Base-by-base conservation (phyloP, 2,797 vertebrate genomes). In the Aselliscus stoliczkanus region DNA sequence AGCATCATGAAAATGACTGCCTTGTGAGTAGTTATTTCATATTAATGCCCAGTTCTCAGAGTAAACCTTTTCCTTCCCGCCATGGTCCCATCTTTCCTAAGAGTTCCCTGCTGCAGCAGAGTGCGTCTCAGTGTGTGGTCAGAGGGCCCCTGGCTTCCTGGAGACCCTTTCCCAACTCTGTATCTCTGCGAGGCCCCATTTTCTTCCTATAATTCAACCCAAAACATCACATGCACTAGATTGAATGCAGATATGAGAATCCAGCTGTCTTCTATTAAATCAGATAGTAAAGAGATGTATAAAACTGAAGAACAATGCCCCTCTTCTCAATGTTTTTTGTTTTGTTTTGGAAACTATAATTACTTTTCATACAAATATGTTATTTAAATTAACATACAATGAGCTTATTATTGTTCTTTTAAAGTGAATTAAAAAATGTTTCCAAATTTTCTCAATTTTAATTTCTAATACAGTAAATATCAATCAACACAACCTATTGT, bases 241-340 rank as follows among this genome's bases (percentile, higher is more conserved):
- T 0, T 42, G 84, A 81, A 65, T 34, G 73, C 93, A 91, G 83
- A 65, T 44, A 92, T 14, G 67, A 93, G 47, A 65, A 37, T 47
- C 29, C 93, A 93, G 72, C 84, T 93, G 90, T 54, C 72, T 81
- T 77, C 60, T 70, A n/a, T 92, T 93, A 97, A 65, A 39, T 18
- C 56, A 39, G 62, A n/a, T 12, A 79, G 79, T 34, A 52, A 14
- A 76, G 89, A 50, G 39, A 67, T 42, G 80, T 88, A 89, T 4
- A 81, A 42, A 88, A 52, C 60, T 29, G 0, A 11, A 70, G 75
- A 93, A 60, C 39, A 52, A 67, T 47, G 37, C 69, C 75, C 67
- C 54, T 69, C 64, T 67, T 69, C 58, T 73, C 17, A 14, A 17
- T 15, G 54, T 56, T 62, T 82, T 86, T 42, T 58, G 39, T 69